A percentile compares a stretch with the other conserved stretches of the same genome.
phyloP scores from a whole-genome alignment of 2,888 invertebrate genomes.

The Alviniconcha strummeri region DNA sequence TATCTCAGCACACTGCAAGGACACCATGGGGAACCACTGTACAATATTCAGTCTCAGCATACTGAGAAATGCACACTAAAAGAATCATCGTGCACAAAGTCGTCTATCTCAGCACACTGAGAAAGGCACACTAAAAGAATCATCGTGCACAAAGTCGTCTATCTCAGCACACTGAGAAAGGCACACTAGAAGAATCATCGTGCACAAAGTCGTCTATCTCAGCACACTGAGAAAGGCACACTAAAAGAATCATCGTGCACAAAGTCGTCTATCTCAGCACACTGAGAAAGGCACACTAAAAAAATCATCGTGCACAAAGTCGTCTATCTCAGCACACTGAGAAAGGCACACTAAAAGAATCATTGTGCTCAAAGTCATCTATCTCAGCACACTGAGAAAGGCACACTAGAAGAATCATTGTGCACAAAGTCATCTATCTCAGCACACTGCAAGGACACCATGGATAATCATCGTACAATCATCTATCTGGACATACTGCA shows the following conservation, averaged over 20 bases:
- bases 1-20: slow-evolving; percentile 9
- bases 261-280: slow-evolving; percentile 88
- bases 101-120: slow-evolving; percentile 84
- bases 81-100: slow-evolving; percentile 91
- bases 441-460: neutral
- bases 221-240: too few relatives aligned
- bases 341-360: slow-evolving; percentile 88
- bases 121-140: neutral
- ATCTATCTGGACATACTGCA: too few relatives aligned
- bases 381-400: slow-evolving; percentile 80
- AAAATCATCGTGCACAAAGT: neutral
- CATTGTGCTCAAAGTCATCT: slow-evolving; percentile 92
- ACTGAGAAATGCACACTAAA: slow-evolving; percentile 81
- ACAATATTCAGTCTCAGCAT: slow-evolving; percentile 69
- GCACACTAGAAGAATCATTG: too few relatives aligned
- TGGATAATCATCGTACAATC: neutral
- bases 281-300: slow-evolving; percentile 56
- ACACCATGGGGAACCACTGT: neutral
- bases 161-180: neutral
- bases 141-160: neutral
- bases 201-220: neutral
- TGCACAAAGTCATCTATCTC: slow-evolving; percentile 9
- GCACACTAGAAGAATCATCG: neutral
- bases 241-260: slow-evolving; percentile 94
- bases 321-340: neutral